Evolutionary conservation across 2,113 vertebrate species (phyloP).

Genomic region (Poeciliopsis retropinna): DNA sequence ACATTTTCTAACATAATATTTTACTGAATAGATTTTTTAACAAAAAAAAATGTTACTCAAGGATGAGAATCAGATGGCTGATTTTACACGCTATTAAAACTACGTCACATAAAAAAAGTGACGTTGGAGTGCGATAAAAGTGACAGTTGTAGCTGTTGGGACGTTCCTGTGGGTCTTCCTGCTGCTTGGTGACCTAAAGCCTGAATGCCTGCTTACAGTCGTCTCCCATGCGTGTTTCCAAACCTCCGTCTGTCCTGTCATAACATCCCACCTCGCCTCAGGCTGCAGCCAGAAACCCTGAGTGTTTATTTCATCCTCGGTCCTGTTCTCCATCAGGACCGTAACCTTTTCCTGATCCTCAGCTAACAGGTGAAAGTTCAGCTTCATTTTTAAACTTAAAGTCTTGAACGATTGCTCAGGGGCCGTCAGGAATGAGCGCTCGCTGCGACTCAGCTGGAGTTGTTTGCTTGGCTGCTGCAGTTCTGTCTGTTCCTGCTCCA

Average conservation of each 20-base stretch:
- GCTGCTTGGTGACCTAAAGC: background rate
- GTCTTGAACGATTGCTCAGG: background rate
- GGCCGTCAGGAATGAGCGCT: background rate
- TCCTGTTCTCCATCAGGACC: conserved; percentile 7
- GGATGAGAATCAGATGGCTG: no score
- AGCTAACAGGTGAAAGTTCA: conserved; percentile 6
- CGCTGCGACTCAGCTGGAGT: background rate
- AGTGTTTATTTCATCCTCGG: background rate
- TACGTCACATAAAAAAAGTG: no score
- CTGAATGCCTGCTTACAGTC: background rate
- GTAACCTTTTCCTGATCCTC: fast-evolving
- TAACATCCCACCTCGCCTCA: conserved; percentile 6
- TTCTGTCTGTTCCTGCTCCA: no score
- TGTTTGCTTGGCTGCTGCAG: no score
- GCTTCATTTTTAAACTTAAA: conserved; percentile 24
- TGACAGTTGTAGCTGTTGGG: background rate
- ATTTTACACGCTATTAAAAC: no score
- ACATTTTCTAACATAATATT: background rate
- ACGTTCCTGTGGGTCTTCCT: background rate
- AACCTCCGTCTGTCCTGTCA: background rate
- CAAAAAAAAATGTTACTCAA: no score
- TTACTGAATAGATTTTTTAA: background rate
- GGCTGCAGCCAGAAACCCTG: background rate
- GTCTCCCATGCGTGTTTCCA: background rate
- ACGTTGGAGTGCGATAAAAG: background rate